Evolutionary conservation across 2,888 invertebrate genomes (phyloP).

Genomic region (Acanthosoma haemorrhoidale): DNA sequence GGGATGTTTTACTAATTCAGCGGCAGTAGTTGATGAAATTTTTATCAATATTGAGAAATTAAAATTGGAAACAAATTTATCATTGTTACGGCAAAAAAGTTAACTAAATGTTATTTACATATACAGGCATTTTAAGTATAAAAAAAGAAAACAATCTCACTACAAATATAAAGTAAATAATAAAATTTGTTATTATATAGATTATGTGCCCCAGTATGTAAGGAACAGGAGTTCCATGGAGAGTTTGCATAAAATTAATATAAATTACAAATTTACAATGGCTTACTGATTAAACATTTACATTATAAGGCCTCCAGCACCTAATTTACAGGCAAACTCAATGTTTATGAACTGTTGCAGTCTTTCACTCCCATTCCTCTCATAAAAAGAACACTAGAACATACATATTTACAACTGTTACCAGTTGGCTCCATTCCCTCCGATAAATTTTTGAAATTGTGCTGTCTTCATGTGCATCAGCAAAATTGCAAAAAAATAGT

Average conservation of each 20-base stretch:
- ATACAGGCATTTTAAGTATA: too few species aligned
- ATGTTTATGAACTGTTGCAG: too few species aligned
- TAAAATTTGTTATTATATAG: background rate
- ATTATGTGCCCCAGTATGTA: background rate
- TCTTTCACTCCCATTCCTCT: background rate
- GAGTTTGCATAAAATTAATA: background rate
- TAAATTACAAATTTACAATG: background rate
- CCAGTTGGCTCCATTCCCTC: constrained; percentile 22
- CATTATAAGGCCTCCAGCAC: constrained; percentile 26
- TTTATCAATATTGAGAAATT: too few species aligned
- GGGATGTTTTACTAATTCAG: too few species aligned
- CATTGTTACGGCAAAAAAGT: too few species aligned
- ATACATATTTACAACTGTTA: background rate
- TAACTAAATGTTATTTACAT: too few species aligned
- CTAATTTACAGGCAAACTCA: background rate
- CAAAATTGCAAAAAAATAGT: background rate
- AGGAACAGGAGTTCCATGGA: background rate
- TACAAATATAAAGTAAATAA: background rate
- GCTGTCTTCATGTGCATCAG: constrained; percentile 16
- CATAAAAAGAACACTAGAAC: background rate
- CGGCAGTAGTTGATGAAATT: too few species aligned
- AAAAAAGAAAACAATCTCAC: too few species aligned
- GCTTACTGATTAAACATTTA: background rate
- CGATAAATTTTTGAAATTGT: constrained; percentile 4
- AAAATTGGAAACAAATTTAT: too few species aligned